Base-by-base conservation (phyloP, 2,888 invertebrate species). In the Pristionchus maxplancki region DNA sequence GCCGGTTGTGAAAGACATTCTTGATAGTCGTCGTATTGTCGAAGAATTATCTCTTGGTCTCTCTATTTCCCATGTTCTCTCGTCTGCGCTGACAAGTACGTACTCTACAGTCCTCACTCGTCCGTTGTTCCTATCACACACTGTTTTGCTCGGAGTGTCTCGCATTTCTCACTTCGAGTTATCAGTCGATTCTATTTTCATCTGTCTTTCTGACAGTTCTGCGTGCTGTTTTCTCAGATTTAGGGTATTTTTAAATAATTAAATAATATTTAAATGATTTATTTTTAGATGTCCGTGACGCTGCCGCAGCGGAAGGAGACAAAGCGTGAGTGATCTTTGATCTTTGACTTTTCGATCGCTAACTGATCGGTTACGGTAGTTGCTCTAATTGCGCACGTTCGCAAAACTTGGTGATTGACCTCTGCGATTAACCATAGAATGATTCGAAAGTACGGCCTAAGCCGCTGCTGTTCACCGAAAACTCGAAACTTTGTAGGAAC, bases 171-270 rank as follows among this genome's bases (percentile, higher is more conserved):
- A 34, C 64, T 31, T 34, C 8, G 37, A 71, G 40, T 71, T 71
- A 71, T 71, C 71, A 71, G 71, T 71, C 71, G 64, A 71, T 34
- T 71, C 71, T 34, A 71, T 71, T 71, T 20, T 71, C 64, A 34
- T 34, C 71, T 20, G 71, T 37, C 20, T 8, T 64, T 71, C 44
- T 44, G 8, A 44, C 44, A 58, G 58, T 58, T 71, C 5, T 34
- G 71, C 31, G 71, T 20, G 37, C 0, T 37, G 64, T 67, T 67
- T 34, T 34, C 31, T 24, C 20, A 8, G 31, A 31, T 34, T 31
- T 34, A 28, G 3, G 15, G 5, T 15, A 64, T 67, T 40, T 71
- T 44, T 9, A 44, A 9, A 37, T 37, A 71, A 37, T 40, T 34
- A 37, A 37, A 5, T 1, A 71, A 4, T 71, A 40, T 37, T 20